phyloP scores from a whole-genome alignment of 1,140 invertebrate genomes.

The Diorhabda carinulata region DNA sequence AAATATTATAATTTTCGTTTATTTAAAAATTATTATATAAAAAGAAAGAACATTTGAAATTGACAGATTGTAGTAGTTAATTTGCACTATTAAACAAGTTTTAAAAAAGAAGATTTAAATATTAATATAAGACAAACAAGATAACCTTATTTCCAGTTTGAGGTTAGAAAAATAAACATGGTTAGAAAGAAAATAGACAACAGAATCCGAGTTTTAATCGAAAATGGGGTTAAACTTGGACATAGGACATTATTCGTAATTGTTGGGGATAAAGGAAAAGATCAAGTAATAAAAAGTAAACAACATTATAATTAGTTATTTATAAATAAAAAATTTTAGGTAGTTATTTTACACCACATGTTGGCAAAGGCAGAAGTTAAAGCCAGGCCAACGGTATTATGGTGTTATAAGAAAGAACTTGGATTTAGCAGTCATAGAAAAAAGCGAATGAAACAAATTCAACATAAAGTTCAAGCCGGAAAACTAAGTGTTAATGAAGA shows the following conservation, averaged over 20 bases:
- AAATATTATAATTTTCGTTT: too few species aligned
- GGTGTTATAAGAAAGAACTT: conserved; percentile 98
- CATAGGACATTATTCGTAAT: conserved; percentile 93
- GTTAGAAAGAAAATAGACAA: conserved; percentile 96
- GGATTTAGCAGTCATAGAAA: conserved; percentile 92
- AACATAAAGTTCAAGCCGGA: conserved; percentile 85
- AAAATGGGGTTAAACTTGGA: conserved; percentile 88
- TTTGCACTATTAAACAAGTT: too few species aligned
- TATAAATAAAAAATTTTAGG: conserved; percentile 52
- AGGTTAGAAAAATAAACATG: conserved; percentile 55
- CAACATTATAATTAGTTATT: conserved; percentile 10
- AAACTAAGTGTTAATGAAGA: conserved; percentile 91
- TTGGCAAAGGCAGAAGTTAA: conserved; percentile 90
- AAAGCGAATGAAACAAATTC: conserved; percentile 83
- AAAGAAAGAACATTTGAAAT: too few species aligned
- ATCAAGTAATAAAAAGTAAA: conserved; percentile 70
- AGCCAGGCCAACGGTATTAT: conserved; percentile 87
- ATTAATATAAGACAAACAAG: too few species aligned
- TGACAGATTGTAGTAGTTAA: too few species aligned
- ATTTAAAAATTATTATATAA: too few species aligned
- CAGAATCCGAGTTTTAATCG: conserved; percentile 89
- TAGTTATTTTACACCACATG: conserved; percentile 96
- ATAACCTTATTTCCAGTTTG: too few species aligned
- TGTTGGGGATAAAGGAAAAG: conserved; percentile 92
- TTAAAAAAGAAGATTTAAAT: too few species aligned